phyloP scores from a whole-genome alignment of 2,797 vertebrate genomes.

The Kryptopterus vitreolus region DNA sequence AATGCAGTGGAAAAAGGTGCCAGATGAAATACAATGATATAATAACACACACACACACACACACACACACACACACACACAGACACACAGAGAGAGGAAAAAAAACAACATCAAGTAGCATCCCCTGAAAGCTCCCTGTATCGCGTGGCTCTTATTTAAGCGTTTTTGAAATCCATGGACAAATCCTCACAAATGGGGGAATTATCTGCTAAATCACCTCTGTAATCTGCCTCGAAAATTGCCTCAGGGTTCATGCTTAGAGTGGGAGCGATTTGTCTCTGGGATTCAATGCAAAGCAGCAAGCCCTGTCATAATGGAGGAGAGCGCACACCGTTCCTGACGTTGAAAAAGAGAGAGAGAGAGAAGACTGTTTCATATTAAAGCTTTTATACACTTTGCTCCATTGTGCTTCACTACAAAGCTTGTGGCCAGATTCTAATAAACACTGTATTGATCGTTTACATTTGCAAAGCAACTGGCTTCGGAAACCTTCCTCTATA shows the following conservation, averaged over 20 bases:
- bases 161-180: slow-evolving; percentile 70
- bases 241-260: slow-evolving; percentile 66
- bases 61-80: too few species aligned
- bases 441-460: not conserved
- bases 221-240: slow-evolving; percentile 75
- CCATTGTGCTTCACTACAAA: not conserved
- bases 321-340: slow-evolving; percentile 43
- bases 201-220: slow-evolving; percentile 73
- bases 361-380: slow-evolving; percentile 36
- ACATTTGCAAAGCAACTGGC: not conserved
- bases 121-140: slow-evolving; percentile 56
- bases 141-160: slow-evolving; percentile 63
- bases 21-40: slow-evolving; percentile 69
- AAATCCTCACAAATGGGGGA: slow-evolving; percentile 71
- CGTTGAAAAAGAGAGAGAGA: slow-evolving; percentile 22
- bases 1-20: slow-evolving; percentile 54
- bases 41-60: slow-evolving; percentile 62
- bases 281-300: slow-evolving; percentile 69
- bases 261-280: slow-evolving; percentile 64
- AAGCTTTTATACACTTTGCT: slow-evolving; percentile 32
- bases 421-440: not conserved
- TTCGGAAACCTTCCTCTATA: too few species aligned
- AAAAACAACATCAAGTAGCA: slow-evolving; percentile 55
- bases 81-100: slow-evolving; percentile 44
- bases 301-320: slow-evolving; percentile 70